phyloP scores from a whole-genome alignment of 2,113 vertebrate genomes.

The Felis chaus region DNA sequence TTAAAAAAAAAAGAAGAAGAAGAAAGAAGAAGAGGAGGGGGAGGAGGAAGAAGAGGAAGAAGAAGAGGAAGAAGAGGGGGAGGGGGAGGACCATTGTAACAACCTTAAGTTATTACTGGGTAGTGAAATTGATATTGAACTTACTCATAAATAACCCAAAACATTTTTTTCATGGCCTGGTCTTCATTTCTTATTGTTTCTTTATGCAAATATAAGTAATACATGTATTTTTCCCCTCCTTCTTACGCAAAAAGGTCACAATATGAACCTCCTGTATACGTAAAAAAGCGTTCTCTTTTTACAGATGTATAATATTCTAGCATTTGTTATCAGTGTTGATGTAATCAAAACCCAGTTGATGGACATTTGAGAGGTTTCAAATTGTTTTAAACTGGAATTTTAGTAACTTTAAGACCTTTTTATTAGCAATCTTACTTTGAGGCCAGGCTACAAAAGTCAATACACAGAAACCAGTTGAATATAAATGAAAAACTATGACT shows the following conservation, averaged over 20 bases:
- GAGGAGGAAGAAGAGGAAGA: too few species aligned
- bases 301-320: not conserved
- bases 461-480: not conserved
- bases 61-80: too few species aligned
- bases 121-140: not conserved
- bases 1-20: too few species aligned
- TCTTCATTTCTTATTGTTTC: slow-evolving; percentile 21
- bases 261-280: not conserved
- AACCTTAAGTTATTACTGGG: not conserved
- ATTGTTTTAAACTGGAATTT: slow-evolving; percentile 34
- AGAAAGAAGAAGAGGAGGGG: too few species aligned
- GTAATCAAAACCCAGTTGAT: not conserved
- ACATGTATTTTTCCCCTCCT: not conserved
- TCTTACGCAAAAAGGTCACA: not conserved
- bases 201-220: not conserved
- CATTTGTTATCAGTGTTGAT: not conserved
- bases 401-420: not conserved
- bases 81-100: not conserved
- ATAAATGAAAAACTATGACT: not conserved
- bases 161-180: not conserved
- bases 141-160: slow-evolving; percentile 9
- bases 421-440: slow-evolving; percentile 25
- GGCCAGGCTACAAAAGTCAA: not conserved
- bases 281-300: not conserved
- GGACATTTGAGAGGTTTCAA: not conserved